Evolutionary conservation across 2,113 vertebrate genomes (phyloP).

Genomic region (Barnardius zonarius): DNA sequence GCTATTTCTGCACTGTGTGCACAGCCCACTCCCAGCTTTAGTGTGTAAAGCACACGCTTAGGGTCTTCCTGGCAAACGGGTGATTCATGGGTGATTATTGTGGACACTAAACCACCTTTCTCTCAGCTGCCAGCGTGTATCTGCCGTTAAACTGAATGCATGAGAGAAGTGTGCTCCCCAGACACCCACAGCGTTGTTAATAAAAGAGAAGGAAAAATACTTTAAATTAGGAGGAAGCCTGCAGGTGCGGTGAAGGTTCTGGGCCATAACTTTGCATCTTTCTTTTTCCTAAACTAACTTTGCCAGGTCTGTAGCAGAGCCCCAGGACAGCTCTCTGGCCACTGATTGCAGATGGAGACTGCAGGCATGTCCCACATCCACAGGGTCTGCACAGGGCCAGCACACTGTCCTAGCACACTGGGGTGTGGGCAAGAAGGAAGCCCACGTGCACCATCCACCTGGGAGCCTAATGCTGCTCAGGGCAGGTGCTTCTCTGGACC

Average conservation of each 20-base stretch:
- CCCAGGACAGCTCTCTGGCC: not conserved
- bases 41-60: not conserved
- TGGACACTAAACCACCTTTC: not conserved
- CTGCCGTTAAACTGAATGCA: not conserved
- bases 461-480: not conserved
- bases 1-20: not conserved
- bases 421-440: accelerated
- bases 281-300: not conserved
- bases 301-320: accelerated
- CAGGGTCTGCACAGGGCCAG: accelerated
- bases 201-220: not conserved
- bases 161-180: not conserved
- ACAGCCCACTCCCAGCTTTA: not conserved
- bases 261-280: not conserved
- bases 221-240: not conserved
- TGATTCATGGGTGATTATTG: not conserved
- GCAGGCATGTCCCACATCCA: not conserved
- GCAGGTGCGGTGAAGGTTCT: not conserved
- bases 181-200: not conserved
- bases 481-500: not conserved
- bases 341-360: not conserved
- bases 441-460: not conserved
- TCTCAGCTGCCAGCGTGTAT: not conserved
- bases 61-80: not conserved
- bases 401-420: accelerated